Evolutionary conservation across 2,797 vertebrate genomes (phyloP).

Genomic region (Yasuhikotakia modesta): DNA sequence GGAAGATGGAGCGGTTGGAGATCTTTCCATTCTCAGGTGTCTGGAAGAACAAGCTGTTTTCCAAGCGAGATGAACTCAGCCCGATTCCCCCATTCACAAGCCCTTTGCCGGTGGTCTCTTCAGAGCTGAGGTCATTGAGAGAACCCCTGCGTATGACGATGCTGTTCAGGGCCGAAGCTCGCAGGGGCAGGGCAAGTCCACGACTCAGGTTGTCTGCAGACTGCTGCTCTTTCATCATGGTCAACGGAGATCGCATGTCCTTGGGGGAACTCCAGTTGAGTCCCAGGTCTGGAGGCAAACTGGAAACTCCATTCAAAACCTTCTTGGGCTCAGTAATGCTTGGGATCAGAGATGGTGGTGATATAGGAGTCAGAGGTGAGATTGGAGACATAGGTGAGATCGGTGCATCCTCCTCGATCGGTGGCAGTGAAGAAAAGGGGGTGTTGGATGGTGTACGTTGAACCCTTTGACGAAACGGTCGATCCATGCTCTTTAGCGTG

Average conservation of each 20-base stretch:
- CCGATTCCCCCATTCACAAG: slow-evolving; percentile 61
- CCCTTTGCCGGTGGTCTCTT: slow-evolving; percentile 63
- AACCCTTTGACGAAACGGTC: slow-evolving; percentile 75
- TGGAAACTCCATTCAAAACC: slow-evolving; percentile 47
- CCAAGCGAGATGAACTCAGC: slow-evolving; percentile 79
- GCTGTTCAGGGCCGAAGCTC: slow-evolving; percentile 59
- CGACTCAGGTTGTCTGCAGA: slow-evolving; percentile 30
- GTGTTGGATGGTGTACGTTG: slow-evolving; percentile 62
- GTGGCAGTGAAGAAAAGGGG: slow-evolving; percentile 75
- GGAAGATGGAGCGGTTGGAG: slow-evolving; percentile 20
- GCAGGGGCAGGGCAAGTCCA: slow-evolving; percentile 46
- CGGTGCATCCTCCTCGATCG: slow-evolving; percentile 84
- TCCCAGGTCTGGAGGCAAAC: slow-evolving; percentile 69
- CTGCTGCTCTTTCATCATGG: slow-evolving; percentile 75
- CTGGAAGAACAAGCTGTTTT: slow-evolving; percentile 85
- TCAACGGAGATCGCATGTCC: slow-evolving; percentile 72
- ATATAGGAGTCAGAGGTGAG: too few relatives aligned
- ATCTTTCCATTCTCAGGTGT: slow-evolving; percentile 60
- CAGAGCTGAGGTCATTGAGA: slow-evolving; percentile 59
- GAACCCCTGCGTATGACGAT: slow-evolving; percentile 64
- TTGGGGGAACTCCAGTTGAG: slow-evolving; percentile 61
- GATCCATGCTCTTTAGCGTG: slow-evolving; percentile 87
- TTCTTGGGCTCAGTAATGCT: not conserved
- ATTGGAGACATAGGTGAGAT: slow-evolving; percentile 56
- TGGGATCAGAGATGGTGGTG: slow-evolving; percentile 17